Evolutionary conservation across 2,888 invertebrate species (phyloP).

Genomic region (Acleris laterana): DNA sequence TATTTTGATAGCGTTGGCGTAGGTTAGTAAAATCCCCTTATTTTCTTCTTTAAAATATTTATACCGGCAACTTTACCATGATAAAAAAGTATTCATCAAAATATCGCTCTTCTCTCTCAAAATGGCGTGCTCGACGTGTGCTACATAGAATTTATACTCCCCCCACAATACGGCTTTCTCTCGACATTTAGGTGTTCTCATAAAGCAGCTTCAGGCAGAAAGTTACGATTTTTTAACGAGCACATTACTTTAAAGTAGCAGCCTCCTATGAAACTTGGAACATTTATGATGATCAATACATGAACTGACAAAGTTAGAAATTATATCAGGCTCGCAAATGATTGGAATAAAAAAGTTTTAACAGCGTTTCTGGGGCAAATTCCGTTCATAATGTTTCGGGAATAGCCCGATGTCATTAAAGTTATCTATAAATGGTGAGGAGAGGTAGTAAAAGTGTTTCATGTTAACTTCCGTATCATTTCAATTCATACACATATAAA

Average conservation of each 20-base stretch:
- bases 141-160: conserved; percentile 5
- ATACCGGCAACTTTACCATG: too few relatives aligned
- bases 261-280: conserved; percentile 45
- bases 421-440: too few relatives aligned
- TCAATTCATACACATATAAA: too few relatives aligned
- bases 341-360: conserved; percentile 16
- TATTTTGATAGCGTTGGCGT: too few relatives aligned
- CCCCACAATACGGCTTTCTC: conserved; percentile 3
- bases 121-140: background rate
- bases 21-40: too few relatives aligned
- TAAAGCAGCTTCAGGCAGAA: conserved; percentile 49
- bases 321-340: conserved; percentile 16
- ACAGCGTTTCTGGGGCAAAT: conserved; percentile 11
- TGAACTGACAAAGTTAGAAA: conserved; percentile 32
- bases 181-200: conserved; percentile 45
- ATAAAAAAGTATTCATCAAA: too few relatives aligned
- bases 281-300: conserved; percentile 41
- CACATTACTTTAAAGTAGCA: conserved; percentile 53
- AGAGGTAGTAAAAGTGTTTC: too few relatives aligned
- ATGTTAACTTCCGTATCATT: too few relatives aligned
- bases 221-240: conserved; percentile 48
- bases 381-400: background rate
- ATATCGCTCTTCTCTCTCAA: background rate
- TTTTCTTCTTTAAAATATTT: too few relatives aligned
- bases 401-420: background rate